Evolutionary conservation across 1,140 invertebrate species (phyloP), one percentile per base, ranked within the genome.

Genomic region (Calephelis nemesis): DNA sequence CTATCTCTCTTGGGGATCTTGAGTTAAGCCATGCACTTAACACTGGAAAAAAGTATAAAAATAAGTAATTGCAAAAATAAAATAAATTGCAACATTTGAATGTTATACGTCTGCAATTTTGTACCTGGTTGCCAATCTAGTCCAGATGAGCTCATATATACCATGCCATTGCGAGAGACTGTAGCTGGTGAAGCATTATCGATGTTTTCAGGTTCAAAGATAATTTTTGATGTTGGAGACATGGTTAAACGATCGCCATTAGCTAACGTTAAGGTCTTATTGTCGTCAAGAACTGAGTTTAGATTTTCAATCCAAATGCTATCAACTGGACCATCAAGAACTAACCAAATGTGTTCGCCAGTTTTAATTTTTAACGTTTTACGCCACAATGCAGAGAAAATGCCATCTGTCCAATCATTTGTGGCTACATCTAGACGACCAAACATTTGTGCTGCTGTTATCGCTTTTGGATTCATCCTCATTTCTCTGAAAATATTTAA

Each of bases 391-490:
- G 98, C 97, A 7, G 98, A 98, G 90, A 99, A 99, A 74, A 99
- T 98, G 2, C 98, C 98, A 88, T 99, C 98, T 0, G 98, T 99
- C 98, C 98, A 99, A 83, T 99, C 98, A 85, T 99, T 99, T 0
- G 98, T 99, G 3, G 98, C 98, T 0, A 98, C 98, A 84, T 99
- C 98, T 19, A 99, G 92, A 58, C 97, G 93, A 0, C 98, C 98
- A 92, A 99, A 99, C 98, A 99, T 99, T 93, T 99, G 98, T 5
- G 97, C 95, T 1, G 97, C 97, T 62, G 98, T 99, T 75, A 99
- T 99, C 45, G 98, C 97, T 93, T 99, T 99, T 0, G 98, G 98
- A 93, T 99, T 99, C 98, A 99, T 99, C 73, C 98, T 92, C 97
- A 99, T 98, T 93, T 99, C 98, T 72, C 96, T 96, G 77, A 63